Conservation (phyloP, 1,140 invertebrate species). For the Camponotus pennsylvanicus region DNA sequence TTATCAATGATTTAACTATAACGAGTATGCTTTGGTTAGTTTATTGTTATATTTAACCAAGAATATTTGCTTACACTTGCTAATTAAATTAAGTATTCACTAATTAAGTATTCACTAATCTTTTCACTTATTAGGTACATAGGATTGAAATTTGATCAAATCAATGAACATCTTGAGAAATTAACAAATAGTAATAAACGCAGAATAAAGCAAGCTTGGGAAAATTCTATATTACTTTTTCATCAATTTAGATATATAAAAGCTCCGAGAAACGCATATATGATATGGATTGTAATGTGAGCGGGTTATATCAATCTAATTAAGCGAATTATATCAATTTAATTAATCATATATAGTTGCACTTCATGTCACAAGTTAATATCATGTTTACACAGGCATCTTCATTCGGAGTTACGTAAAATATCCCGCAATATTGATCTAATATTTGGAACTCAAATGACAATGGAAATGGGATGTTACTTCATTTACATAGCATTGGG, state of each 20-base stretch:
- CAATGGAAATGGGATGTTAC: neutral
- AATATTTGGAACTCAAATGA: neutral
- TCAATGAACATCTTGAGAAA: neutral
- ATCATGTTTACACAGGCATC: slow-evolving; percentile 4
- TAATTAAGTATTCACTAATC: no score
- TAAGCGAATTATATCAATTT: neutral
- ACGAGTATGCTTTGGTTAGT: neutral
- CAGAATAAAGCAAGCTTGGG: neutral
- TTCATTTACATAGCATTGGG: neutral
- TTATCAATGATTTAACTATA: neutral
- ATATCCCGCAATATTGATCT: neutral
- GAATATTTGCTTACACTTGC: no score
- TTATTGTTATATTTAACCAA: no score
- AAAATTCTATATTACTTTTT: neutral
- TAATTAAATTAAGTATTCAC: no score
- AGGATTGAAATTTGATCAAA: slow-evolving; percentile 12
- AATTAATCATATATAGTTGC: no score
- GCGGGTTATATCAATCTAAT: no score
- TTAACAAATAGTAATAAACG: neutral
- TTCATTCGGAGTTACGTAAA: slow-evolving; percentile 22
- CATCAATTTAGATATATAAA: neutral
- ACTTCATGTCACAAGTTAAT: neutral
- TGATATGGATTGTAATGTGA: slow-evolving; percentile 33
- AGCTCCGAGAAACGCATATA: neutral
- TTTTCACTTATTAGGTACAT: neutral